Conservation (phyloP, 2,888 invertebrate species). For the Pecten maximus region DNA sequence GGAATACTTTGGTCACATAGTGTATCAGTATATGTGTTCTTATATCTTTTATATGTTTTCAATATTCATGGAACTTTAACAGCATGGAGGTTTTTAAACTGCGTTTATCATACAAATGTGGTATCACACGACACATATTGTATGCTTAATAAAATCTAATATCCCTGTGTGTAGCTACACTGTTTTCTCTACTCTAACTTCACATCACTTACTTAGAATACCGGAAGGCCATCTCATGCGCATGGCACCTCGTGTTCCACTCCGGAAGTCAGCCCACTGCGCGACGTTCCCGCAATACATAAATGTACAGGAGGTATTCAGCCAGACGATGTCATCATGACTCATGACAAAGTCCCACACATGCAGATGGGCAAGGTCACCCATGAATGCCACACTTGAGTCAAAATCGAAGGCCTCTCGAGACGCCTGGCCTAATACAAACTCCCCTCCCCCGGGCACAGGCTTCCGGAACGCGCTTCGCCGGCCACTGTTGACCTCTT, state of each 20-base stretch:
- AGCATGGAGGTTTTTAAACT: no score
- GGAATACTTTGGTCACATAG: no score
- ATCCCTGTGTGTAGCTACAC: background rate
- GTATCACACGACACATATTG: no score
- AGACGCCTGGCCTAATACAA: constrained; percentile 79
- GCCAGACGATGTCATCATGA: constrained; percentile 60
- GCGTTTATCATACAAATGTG: no score
- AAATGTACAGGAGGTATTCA: constrained; percentile 76
- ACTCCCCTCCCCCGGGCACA: constrained; percentile 77
- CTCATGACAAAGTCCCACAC: constrained; percentile 79
- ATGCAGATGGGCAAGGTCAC: constrained; percentile 80
- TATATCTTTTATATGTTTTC: no score
- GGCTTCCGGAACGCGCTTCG: constrained; percentile 61
- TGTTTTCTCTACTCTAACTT: background rate
- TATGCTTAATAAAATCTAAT: no score
- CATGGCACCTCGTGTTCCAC: constrained; percentile 81
- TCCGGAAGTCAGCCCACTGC: constrained; percentile 82
- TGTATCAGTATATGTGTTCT: no score
- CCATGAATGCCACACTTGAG: constrained; percentile 73
- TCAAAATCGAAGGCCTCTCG: constrained; percentile 67
- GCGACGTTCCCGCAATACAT: constrained; percentile 81
- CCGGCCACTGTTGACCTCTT: constrained; percentile 58
- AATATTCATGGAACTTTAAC: no score
- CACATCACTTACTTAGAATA: constrained; percentile 67
- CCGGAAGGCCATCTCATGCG: constrained; percentile 82